Conservation (phyloP, 2,888 invertebrate species). For the Epinotia demarniana region DNA sequence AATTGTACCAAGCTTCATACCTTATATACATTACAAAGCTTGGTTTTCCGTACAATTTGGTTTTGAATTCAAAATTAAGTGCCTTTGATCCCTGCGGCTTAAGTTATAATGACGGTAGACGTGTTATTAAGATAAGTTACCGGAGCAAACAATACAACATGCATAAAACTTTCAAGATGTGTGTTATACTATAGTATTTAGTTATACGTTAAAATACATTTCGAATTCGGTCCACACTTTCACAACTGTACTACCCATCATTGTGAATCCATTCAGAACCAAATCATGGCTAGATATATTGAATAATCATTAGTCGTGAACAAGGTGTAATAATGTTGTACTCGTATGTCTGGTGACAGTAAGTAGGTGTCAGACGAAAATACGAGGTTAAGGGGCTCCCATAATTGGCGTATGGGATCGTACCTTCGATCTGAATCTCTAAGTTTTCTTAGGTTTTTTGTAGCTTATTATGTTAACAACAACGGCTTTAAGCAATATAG, state of each 20-base stretch:
- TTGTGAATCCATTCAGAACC: too few relatives aligned
- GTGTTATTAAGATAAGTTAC: slow-evolving; percentile 15
- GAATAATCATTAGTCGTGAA: too few relatives aligned
- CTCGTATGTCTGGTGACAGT: too few relatives aligned
- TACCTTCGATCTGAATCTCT: too few relatives aligned
- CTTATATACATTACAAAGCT: not conserved
- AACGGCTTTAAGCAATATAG: too few relatives aligned
- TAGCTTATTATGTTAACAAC: too few relatives aligned
- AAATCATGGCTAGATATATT: too few relatives aligned
- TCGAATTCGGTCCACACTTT: not conserved
- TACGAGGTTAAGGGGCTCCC: too few relatives aligned
- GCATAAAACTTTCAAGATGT: slow-evolving; percentile 10
- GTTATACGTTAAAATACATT: not conserved
- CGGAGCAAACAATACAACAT: slow-evolving; percentile 9
- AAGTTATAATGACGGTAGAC: slow-evolving; percentile 14
- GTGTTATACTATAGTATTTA: not conserved
- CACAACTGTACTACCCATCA: not conserved
- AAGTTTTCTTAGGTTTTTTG: too few relatives aligned
- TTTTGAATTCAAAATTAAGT: slow-evolving; percentile 17
- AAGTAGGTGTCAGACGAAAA: too few relatives aligned
- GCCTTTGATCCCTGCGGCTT: slow-evolving; percentile 17
- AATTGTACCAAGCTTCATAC: not conserved
- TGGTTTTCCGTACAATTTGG: not conserved
- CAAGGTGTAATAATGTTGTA: too few relatives aligned
- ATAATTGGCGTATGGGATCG: too few relatives aligned